Conservation (phyloP, 2,888 invertebrate genomes). For the Julus scandinavius region DNA sequence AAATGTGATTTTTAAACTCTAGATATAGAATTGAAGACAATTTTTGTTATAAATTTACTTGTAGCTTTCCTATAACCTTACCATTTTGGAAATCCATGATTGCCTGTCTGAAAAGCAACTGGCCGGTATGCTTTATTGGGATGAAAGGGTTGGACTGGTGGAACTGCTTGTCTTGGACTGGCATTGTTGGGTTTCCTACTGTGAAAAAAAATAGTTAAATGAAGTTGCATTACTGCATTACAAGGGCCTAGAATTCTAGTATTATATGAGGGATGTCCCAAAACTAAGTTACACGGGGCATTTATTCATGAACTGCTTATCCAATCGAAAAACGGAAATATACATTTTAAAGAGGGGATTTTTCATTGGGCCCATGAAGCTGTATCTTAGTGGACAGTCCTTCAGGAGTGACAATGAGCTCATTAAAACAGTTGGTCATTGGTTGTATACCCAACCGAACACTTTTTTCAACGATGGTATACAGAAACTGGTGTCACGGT, state of each 20-base stretch:
- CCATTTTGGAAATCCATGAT: slow-evolving; percentile 45
- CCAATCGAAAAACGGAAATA: no score
- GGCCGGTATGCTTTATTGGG: slow-evolving; percentile 56
- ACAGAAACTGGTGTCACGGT: no score
- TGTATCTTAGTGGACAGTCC: no score
- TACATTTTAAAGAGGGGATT: no score
- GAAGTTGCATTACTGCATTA: background rate
- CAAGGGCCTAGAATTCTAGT: background rate
- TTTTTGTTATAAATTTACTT: background rate
- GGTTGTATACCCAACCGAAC: no score
- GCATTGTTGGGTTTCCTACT: slow-evolving; percentile 25
- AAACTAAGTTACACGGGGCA: no score
- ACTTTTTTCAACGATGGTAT: no score
- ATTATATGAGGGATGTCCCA: no score
- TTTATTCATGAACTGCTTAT: no score
- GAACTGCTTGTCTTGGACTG: slow-evolving; percentile 47
- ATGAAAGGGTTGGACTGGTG: slow-evolving; percentile 56
- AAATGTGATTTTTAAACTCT: background rate
- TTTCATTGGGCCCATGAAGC: no score
- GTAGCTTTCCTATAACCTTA: background rate
- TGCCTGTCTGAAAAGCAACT: slow-evolving; percentile 52
- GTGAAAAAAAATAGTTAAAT: background rate
- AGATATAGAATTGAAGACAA: background rate
- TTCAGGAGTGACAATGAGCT: no score
- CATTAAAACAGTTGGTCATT: no score